Evolutionary conservation across 1,140 invertebrate genomes (phyloP), one percentile per base, ranked within the genome.

Genomic region (Anoplophora glabripennis): DNA sequence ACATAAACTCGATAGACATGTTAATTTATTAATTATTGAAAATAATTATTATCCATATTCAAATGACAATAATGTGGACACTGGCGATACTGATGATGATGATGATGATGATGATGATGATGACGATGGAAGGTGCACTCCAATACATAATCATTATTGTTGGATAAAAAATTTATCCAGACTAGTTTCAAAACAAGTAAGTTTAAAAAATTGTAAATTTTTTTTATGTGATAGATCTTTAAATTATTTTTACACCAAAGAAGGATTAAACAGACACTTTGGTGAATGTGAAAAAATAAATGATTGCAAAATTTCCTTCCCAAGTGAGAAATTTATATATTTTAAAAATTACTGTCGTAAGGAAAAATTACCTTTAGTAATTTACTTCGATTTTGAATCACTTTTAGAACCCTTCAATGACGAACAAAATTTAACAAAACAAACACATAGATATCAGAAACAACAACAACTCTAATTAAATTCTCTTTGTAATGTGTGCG

Each of bases 321-420:
- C 57, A 36, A 41, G 61, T 44, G 45, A 66, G 8, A 53, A 62
- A 17, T 45, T 45, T 17, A 45, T 72, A 56, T 12, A 66, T 34
- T 73, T 73, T 64, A 60, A 63, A 42, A 67, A 74, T 62, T 59
- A 53, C 57, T 18, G 49, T 8, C 60, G 61, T 49, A 64, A 70
- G 59, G 52, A 69, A 65, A 61, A 59, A 46, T 58, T 66, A 45
- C 67, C 69, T 17, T 72, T 75, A 57, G 57, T 67, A 36, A 64
- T 75, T 52, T 75, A 75, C 59, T 70, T 66, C 17, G 70, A 76
- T 67, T 68, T 75, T 42, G 71, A 76, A 68, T 69, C 61, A 44
- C 14, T 71, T n/a, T 58, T 61, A 44, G 44, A 53, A 55, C 49
- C 12, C n/a, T 45, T 40, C 21, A 35, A 47, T 40, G 42, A 37